Conservation (phyloP, 2,113 vertebrate species). For the Pelmatolapia mariae region DNA sequence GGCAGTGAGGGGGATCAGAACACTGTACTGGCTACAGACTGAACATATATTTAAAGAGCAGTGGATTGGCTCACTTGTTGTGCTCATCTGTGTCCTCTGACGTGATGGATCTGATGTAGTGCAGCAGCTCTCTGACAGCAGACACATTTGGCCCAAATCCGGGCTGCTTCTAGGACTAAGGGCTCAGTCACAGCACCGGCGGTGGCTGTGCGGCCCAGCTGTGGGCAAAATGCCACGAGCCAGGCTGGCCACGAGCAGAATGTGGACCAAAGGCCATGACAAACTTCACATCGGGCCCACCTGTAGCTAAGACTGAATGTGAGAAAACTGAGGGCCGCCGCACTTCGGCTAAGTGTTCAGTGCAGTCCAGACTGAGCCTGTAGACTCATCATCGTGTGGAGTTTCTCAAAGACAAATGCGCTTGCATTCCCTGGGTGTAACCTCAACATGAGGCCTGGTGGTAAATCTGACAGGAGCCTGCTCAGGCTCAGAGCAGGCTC, state of each 20-base stretch:
- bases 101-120: neutral
- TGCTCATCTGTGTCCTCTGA: neutral
- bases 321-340: neutral
- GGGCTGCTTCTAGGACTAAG: neutral
- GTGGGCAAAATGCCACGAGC: neutral
- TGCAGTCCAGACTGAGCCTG: neutral
- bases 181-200: neutral
- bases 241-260: neutral
- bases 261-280: neutral
- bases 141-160: neutral
- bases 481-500: neutral
- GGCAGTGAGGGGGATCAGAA: neutral
- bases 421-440: neutral
- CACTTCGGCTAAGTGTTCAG: neutral
- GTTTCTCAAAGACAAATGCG: neutral
- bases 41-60: neutral
- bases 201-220: neutral
- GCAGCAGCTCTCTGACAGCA: neutral
- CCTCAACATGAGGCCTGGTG: neutral
- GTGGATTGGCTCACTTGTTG: neutral
- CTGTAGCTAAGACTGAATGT: neutral
- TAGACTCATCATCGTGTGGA: neutral
- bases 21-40: neutral
- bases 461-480: neutral
- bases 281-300: neutral